Conservation (phyloP, 2,888 invertebrate species). For the Melolontha melolontha region DNA sequence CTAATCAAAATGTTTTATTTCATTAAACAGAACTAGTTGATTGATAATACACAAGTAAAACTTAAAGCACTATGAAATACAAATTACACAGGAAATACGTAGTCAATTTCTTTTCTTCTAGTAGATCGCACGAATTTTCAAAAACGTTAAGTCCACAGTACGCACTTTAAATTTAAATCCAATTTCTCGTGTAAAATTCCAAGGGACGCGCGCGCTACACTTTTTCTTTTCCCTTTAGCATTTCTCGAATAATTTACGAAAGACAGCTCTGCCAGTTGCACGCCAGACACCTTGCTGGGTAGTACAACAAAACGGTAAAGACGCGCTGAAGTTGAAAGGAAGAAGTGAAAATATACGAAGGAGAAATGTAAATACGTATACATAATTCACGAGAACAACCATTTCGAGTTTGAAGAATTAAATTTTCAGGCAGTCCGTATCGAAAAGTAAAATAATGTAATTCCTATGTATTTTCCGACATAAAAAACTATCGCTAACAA, state of each 20-base stretch:
- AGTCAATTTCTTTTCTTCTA: neutral
- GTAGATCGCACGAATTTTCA: neutral
- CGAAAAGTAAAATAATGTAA: slow-evolving; percentile 19
- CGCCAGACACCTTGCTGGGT: slow-evolving; percentile 26
- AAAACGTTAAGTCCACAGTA: slow-evolving; percentile 14
- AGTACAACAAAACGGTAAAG: slow-evolving; percentile 7
- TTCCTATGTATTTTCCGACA: neutral
- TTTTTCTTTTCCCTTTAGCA: slow-evolving; percentile 13
- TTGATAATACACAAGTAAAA: too few species aligned
- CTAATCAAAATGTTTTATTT: too few species aligned
- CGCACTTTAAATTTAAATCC: slow-evolving; percentile 32
- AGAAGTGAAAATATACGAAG: slow-evolving; percentile 25
- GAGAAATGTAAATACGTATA: slow-evolving; percentile 34
- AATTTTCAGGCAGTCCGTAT: slow-evolving; percentile 13
- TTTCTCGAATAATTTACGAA: slow-evolving; percentile 34
- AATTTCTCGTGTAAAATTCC: slow-evolving; percentile 30
- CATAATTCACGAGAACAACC: slow-evolving; percentile 37
- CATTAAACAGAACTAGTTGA: too few species aligned
- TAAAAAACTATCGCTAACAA: neutral
- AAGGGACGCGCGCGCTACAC: slow-evolving; percentile 7
- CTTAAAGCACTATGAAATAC: too few species aligned
- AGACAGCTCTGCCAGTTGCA: slow-evolving; percentile 33
- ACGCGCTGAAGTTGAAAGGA: slow-evolving; percentile 1
- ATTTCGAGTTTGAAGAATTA: slow-evolving; percentile 26
- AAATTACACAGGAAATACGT: too few species aligned